A percentile compares a stretch with the other conserved stretches of the same genome.
phyloP scores from a whole-genome alignment of 1,140 invertebrate species.

The Nasonia longicornis region DNA sequence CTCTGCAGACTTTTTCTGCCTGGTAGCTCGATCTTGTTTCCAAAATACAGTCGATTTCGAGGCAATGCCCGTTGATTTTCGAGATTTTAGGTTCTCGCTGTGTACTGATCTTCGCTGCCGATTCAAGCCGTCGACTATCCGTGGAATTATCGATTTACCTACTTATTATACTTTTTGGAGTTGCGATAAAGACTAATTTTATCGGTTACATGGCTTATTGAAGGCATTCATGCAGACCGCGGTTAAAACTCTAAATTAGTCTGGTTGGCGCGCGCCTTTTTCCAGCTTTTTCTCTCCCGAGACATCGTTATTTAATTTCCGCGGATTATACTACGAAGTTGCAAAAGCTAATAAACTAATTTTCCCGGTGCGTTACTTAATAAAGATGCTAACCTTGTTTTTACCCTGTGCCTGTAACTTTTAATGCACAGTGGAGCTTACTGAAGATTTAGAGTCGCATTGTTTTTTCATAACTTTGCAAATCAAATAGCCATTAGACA shows the following conservation, averaged over 20 bases:
- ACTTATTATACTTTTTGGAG: neutral
- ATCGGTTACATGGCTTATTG: too few relatives aligned
- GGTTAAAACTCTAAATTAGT: too few relatives aligned
- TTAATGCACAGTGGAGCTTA: too few relatives aligned
- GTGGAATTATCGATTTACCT: neutral
- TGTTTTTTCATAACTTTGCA: too few relatives aligned
- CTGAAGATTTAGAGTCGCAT: too few relatives aligned
- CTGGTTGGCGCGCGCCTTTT: neutral
- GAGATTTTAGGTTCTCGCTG: neutral
- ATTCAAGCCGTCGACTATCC: neutral
- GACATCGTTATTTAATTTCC: constrained; percentile 26
- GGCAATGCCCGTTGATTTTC: neutral
- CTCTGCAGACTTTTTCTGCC: constrained; percentile 4
- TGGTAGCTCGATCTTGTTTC: constrained; percentile 24
- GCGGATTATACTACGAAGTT: neutral
- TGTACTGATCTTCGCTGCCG: neutral
- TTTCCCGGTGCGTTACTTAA: neutral
- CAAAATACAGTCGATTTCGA: neutral
- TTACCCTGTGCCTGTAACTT: too few relatives aligned
- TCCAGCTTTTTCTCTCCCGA: neutral
- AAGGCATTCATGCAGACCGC: too few relatives aligned
- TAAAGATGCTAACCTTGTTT: neutral
- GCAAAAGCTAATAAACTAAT: constrained; percentile 2
- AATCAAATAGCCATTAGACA: too few relatives aligned
- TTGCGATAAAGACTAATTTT: neutral